A percentile compares a stretch with the other conserved stretches of the same genome.
Conservation (phyloP, 1,140 invertebrate genomes). For the Chironomus striatipennis region DNA sequence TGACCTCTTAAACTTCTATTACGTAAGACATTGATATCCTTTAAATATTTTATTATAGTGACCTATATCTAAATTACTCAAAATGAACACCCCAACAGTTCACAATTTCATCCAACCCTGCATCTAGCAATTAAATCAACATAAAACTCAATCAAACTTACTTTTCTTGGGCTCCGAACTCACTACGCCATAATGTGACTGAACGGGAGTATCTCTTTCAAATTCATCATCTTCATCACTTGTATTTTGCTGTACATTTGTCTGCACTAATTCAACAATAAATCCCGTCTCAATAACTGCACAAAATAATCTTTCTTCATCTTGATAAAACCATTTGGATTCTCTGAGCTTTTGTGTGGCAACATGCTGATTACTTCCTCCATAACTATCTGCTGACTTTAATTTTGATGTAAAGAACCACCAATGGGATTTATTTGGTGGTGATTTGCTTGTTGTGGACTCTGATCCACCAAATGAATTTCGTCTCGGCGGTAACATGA, state of each 20-base stretch:
- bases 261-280: slow-evolving; percentile 50
- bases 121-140: no score
- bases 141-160: slow-evolving; percentile 38
- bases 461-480: background rate
- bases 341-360: slow-evolving; percentile 56
- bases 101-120: no score
- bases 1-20: no score
- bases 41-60: no score
- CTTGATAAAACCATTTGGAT: slow-evolving; percentile 57
- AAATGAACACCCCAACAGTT: no score
- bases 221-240: background rate
- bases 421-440: background rate
- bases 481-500: background rate
- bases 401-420: slow-evolving; percentile 1
- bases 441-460: background rate
- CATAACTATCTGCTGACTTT: background rate
- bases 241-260: slow-evolving; percentile 34
- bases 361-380: slow-evolving; percentile 32
- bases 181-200: slow-evolving; percentile 49
- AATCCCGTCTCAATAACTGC: slow-evolving; percentile 59
- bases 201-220: slow-evolving; percentile 34
- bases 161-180: slow-evolving; percentile 58
- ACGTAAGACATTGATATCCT: no score
- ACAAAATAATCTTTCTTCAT: slow-evolving; percentile 55
- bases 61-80: no score